Base-by-base conservation (phyloP, 2,113 vertebrate species). In the Raja brachyura region DNA sequence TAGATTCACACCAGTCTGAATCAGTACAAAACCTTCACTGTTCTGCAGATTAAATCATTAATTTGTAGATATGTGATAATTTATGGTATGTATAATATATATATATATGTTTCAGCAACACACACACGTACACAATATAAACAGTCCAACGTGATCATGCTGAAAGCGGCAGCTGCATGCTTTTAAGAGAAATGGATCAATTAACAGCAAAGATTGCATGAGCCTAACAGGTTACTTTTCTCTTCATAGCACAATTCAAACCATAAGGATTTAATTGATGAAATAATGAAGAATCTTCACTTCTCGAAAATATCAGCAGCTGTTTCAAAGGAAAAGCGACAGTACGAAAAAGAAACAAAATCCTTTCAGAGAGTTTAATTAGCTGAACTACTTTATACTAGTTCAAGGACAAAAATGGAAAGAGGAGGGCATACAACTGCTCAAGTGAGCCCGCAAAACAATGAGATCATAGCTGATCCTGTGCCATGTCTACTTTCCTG, bases 101-200 rank as follows among this genome's bases (percentile, higher is more conserved):
- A 48, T 48, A 48, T 3, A 48, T 48, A 3, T n/a, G n/a, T n/a
- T n/a, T n/a, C n/a, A 3, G 39, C 39, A 48, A 48, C 39, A 48
- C 39, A 48, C 39, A 48, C 63, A 83, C 33, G 54, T 28, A 68
- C 61, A 81, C 14, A 81, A 78, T 68, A 61, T 70, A 73, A 61
- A 73, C 54, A 54, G n/a, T 54, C 68, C 10, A 68, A 73, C 73
- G 68, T 68, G 39, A 22, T 92, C 90, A 73, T 92, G 68, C 33
- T 92, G 68, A 92, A 92, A 74, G 68, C 11, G 48, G 66, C 66
- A 92, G 90, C 68, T 54, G 66, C 28, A 68, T 92, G 33, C 68
- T 92, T 92, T 92, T 92, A 70, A 68, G 73, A 68, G 68, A 20
- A 63, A 48, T 74, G 22, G 66, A 73, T 74, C 90, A 92, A 92